Conservation (phyloP, 2,113 vertebrate genomes). For the Chloebia gouldiae region DNA sequence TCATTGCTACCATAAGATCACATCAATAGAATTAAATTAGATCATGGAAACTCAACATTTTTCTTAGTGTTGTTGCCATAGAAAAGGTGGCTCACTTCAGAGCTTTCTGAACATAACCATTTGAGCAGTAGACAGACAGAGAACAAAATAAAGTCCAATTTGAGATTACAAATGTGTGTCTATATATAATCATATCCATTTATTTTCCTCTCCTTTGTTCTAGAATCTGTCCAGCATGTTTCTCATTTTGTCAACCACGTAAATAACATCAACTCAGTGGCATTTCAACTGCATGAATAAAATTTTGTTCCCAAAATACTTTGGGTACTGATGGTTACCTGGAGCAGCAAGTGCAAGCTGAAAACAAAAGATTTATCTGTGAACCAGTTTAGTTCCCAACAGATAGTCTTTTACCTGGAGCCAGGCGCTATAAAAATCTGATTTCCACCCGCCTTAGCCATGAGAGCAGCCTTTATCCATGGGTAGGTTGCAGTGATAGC, state of each 20-base stretch:
- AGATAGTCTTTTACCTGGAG: not conserved
- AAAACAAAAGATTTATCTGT: not conserved
- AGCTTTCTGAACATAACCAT: conserved; percentile 10
- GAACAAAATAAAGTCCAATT: not conserved
- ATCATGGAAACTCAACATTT: conserved; percentile 35
- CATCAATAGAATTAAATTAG: conserved; percentile 41
- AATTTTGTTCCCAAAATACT: not conserved
- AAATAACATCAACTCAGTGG: not conserved
- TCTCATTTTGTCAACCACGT: not conserved
- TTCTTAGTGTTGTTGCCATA: conserved; percentile 62
- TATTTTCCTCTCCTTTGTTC: not conserved
- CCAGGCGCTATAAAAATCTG: not conserved
- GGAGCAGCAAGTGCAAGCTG: not conserved
- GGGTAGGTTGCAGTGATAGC: not conserved
- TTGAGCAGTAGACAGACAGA: conserved; percentile 20
- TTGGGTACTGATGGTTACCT: not conserved
- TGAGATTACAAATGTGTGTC: not conserved
- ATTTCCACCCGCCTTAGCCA: not conserved
- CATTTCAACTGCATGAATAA: not conserved
- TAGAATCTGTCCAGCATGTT: not conserved
- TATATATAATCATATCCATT: not conserved
- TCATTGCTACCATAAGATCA: conserved; percentile 3
- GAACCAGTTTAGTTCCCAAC: not conserved
- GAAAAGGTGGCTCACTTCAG: conserved; percentile 33
- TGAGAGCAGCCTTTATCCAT: not conserved